phyloP scores from a whole-genome alignment of 2,797 vertebrate species.

The Syngnathus rostellatus region DNA sequence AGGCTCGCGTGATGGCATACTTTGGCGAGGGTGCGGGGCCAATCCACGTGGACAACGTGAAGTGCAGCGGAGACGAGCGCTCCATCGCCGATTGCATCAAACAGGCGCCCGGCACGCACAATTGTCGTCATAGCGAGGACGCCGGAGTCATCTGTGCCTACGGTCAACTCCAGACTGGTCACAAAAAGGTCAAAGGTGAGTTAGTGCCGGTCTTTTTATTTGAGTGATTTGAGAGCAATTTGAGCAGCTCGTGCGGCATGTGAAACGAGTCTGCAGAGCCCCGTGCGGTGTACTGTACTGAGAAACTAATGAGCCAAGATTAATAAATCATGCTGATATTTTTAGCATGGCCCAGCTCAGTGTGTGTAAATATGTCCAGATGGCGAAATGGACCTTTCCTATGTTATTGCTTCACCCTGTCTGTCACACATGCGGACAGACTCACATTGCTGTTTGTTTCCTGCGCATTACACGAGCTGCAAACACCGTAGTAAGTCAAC shows the following conservation, averaged over 20 bases:
- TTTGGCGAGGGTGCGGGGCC: slow-evolving; percentile 92
- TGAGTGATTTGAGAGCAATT: slow-evolving; percentile 2
- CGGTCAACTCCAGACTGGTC: slow-evolving; percentile 50
- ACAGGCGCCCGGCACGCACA: slow-evolving; percentile 82
- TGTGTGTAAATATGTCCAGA: slow-evolving; percentile 3
- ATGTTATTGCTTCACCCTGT: slow-evolving; percentile 40
- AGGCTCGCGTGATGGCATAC: slow-evolving; percentile 90
- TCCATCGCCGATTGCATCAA: slow-evolving; percentile 86
- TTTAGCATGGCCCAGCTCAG: slow-evolving; percentile 1
- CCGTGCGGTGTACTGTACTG: slow-evolving; percentile 16
- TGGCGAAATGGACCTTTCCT: slow-evolving; percentile 1
- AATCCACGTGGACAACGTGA: slow-evolving; percentile 88
- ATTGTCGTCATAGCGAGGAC: slow-evolving; percentile 95
- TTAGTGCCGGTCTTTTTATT: background rate
- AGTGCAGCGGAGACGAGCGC: slow-evolving; percentile 82
- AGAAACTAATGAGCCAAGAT: slow-evolving; percentile 4
- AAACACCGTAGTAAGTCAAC: background rate
- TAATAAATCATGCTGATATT: background rate
- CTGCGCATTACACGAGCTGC: background rate
- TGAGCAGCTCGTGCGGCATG: background rate
- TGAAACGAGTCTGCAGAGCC: slow-evolving; percentile 22
- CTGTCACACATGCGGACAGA: slow-evolving; percentile 28
- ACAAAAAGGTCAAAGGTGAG: slow-evolving; percentile 63
- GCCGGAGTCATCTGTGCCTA: slow-evolving; percentile 94
- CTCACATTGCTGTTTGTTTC: slow-evolving; percentile 10